Evolutionary conservation across 2,113 vertebrate species (phyloP).

Genomic region (Syngnathoides biaculeatus): DNA sequence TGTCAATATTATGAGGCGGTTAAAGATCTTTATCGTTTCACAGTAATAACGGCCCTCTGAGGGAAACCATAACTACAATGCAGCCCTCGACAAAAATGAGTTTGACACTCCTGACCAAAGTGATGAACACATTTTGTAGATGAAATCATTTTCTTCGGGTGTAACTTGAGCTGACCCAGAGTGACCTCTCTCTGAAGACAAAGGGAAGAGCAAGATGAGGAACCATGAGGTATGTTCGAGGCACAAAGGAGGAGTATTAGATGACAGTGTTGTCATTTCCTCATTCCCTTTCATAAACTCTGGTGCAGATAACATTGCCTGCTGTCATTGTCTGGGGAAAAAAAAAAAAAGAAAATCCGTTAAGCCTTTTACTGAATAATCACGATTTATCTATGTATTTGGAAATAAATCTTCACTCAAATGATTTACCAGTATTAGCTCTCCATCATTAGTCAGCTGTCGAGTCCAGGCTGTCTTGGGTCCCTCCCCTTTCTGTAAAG

Average conservation of each 20-base stretch:
- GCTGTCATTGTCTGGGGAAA: conserved; percentile 84
- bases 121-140: neutral
- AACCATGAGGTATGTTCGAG: conserved; percentile 40
- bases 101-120: too few relatives aligned
- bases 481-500: conserved; percentile 84
- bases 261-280: conserved; percentile 11
- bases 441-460: conserved; percentile 84
- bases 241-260: conserved; percentile 33
- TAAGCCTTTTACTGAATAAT: neutral
- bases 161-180: neutral
- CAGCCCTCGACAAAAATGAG: too few relatives aligned
- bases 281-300: conserved; percentile 85
- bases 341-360: conserved; percentile 29
- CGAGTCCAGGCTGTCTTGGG: conserved; percentile 85
- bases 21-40: too few relatives aligned
- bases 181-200: neutral
- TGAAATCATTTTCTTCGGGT: neutral
- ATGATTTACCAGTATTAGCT: conserved; percentile 82
- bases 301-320: conserved; percentile 83
- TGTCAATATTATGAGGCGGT: too few relatives aligned
- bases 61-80: too few relatives aligned
- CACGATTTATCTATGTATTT: neutral
- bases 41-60: too few relatives aligned
- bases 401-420: neutral
- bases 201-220: conserved; percentile 22